Base-by-base conservation (phyloP, 2,113 vertebrate species). In the Furnarius figulus region DNA sequence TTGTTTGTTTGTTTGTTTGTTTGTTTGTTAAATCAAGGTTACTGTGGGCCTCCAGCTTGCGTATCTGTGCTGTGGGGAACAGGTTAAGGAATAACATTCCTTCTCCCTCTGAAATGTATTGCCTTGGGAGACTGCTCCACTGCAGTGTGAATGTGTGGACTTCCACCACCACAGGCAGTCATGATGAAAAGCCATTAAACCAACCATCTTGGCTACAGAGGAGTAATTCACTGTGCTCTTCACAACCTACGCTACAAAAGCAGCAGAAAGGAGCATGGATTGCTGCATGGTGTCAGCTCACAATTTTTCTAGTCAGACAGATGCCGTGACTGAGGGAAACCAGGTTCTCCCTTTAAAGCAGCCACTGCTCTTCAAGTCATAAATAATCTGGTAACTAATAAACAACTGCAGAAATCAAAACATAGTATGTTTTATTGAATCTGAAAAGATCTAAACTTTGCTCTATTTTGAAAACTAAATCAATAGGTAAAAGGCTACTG, bases 271-370 rank as follows among this genome's bases (percentile, higher is more conserved):
- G 7, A 83, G 28, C 28, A 33, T 0, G 2, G 15, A 28, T 9
- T 73, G 33, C 44, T 61, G 37, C 39, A 49, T 3, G 0, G 14
- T 10, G 12, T 47, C 35, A 75, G 21, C 39, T 27, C 53, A 50
- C 20, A 37, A 10, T 47, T 65, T 50, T 75, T 31, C 59, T 14
- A 3, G 7, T 56, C 23, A 40, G n/a, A 13, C 0, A 0, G 11
- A 70, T 70, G 42, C 37, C 55, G 33, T 23, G 70, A 27, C 35
- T 39, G 13, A 44, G 9, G 65, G 14, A 87, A 91, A 59, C 3
- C 22, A 56, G 1, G 4, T 23, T 58, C 25, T 33, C 24, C 23
- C 37, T 46, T n/a, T 42, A 33, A 70, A 10, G 27, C 16, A 35
- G 18, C 14, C 53, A 53, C 5, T 58, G 25, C 55, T 86, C n/a